Conservation (phyloP, 2,888 invertebrate species). For the Cerceris rybyensis region DNA sequence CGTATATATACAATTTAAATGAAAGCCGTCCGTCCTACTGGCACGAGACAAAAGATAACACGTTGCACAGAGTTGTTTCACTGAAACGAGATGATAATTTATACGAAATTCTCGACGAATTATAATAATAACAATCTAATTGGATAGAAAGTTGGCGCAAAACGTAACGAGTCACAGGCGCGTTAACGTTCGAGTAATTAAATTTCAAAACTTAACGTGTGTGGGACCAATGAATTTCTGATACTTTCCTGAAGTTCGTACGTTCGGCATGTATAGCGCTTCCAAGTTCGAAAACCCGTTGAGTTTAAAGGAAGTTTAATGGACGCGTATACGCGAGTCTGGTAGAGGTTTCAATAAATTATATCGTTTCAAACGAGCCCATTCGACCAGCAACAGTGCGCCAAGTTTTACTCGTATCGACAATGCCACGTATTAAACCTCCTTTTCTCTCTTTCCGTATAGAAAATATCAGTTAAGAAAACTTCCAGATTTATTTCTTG, state of each 20-base stretch:
- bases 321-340: not conserved
- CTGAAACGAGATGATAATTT: conserved; percentile 38
- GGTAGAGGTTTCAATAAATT: not conserved
- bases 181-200: conserved; percentile 40
- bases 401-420: not conserved
- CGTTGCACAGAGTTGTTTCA: not conserved
- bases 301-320: not conserved
- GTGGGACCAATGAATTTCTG: conserved; percentile 42
- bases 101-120: conserved; percentile 4
- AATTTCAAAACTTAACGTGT: conserved; percentile 13
- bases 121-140: conserved; percentile 29
- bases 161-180: conserved; percentile 32
- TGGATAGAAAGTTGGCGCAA: conserved; percentile 23
- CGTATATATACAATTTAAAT: not conserved
- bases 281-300: not conserved
- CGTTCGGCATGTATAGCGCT: not conserved
- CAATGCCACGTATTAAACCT: not conserved
- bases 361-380: too few species aligned
- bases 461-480: too few species aligned
- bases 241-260: conserved; percentile 20
- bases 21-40: not conserved
- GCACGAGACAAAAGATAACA: not conserved
- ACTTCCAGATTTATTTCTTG: too few species aligned
- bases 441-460: not conserved
- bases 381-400: not conserved